Conservation (phyloP, 92 coral and sea anemone genomes). For the Zoanthus sansibaricus region DNA sequence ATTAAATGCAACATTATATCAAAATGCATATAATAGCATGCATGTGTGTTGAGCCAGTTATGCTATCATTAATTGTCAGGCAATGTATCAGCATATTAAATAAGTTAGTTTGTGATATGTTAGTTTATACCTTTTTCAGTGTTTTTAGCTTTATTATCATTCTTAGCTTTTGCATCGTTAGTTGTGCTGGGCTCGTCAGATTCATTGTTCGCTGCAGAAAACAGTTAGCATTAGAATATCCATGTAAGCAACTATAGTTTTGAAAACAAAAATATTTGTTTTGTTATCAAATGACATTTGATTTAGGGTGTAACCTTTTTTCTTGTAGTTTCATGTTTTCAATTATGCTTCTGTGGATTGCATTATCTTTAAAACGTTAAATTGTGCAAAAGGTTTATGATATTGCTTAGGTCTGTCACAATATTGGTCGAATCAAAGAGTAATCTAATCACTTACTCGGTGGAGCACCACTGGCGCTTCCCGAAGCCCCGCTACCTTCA, state of each 20-base stretch:
- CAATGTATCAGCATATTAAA: too few relatives aligned
- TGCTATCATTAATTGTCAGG: too few relatives aligned
- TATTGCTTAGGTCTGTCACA: too few relatives aligned
- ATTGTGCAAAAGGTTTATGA: too few relatives aligned
- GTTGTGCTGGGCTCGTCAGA: constrained; percentile 14
- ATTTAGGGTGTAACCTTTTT: too few relatives aligned
- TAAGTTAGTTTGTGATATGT: neutral
- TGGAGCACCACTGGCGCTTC: constrained; percentile 16
- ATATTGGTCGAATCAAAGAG: too few relatives aligned
- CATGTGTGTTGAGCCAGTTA: too few relatives aligned
- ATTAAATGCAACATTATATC: too few relatives aligned
- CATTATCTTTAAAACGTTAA: too few relatives aligned
- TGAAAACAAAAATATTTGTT: neutral
- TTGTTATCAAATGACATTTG: neutral
- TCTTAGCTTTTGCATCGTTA: constrained; percentile 35
- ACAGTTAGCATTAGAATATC: neutral
- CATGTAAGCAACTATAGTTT: neutral
- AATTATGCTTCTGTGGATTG: too few relatives aligned
- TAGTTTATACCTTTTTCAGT: constrained; percentile 12
- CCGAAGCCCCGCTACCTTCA: constrained; percentile 37
- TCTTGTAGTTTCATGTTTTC: too few relatives aligned
- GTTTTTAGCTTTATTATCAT: neutral
- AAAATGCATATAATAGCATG: too few relatives aligned
- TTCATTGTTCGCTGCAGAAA: neutral
- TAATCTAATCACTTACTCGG: neutral